Conservation (phyloP, 2,113 vertebrate species). For the Alouatta palliata region DNA sequence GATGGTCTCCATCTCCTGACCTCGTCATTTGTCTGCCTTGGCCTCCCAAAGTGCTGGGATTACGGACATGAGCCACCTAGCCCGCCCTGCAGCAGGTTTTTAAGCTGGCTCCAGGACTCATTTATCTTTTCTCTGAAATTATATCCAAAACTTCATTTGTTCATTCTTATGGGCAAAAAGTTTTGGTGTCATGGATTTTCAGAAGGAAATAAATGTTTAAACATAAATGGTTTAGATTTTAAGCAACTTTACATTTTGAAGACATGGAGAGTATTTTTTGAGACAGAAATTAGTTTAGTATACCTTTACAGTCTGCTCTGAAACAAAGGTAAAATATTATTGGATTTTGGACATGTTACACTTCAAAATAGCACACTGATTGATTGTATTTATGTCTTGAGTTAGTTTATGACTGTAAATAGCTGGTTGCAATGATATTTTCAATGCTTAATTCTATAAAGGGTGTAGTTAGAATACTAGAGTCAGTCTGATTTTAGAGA, state of each 20-base stretch:
- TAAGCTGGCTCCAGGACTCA: not conserved
- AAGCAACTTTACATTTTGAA: slow-evolving; percentile 3
- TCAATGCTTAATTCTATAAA: not conserved
- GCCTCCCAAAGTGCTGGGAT: too few relatives aligned
- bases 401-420: not conserved
- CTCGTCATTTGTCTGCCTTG: too few relatives aligned
- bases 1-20: too few relatives aligned
- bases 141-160: not conserved
- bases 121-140: not conserved
- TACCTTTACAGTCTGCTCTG: not conserved
- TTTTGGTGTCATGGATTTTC: not conserved
- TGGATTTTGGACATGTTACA: not conserved
- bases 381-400: not conserved
- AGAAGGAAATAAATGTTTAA: not conserved
- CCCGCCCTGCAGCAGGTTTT: not conserved
- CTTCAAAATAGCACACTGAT: not conserved
- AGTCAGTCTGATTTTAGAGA: slow-evolving; percentile 31
- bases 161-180: not conserved
- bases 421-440: not conserved
- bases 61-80: too few relatives aligned
- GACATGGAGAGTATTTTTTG: not conserved
- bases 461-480: not conserved
- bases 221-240: not conserved
- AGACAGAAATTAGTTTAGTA: not conserved
- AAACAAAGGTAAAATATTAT: not conserved